These are phyloP conservation scores for Mico argentatus DNA, from an alignment of 2,797 vertebrate species.

Conservation along the genomic window DNA sequence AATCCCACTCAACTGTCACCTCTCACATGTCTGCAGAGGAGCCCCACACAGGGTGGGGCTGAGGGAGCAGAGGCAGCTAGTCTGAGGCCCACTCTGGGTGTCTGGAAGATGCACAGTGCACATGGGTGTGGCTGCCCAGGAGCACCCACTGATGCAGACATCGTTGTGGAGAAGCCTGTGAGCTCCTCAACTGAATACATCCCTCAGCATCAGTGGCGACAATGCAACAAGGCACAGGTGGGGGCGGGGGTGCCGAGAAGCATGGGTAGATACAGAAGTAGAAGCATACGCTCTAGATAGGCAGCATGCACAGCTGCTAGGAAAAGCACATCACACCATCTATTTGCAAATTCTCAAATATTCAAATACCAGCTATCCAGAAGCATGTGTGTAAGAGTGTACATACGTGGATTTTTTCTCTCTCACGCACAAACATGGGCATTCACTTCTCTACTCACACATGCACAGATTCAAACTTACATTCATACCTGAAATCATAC, in stretches of 20 bases:
- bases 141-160: not conserved
- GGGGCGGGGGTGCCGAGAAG: not conserved
- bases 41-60: not conserved
- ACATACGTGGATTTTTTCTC: not conserved
- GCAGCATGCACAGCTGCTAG: not conserved
- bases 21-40: not conserved
- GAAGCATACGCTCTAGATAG: not conserved
- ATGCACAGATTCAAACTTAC: not conserved
- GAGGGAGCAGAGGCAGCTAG: not conserved
- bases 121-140: not conserved
- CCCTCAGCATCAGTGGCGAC: not conserved
- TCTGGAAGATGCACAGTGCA: not conserved
- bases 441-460: not conserved
- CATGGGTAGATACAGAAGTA: not conserved
- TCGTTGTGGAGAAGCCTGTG: not conserved
- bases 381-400: not conserved
- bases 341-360: conserved; percentile 13
- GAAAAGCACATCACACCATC: not conserved
- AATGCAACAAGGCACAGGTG: not conserved
- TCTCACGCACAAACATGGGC: not conserved
- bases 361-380: not conserved
- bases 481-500: not conserved
- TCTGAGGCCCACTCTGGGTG: not conserved
- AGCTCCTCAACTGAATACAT: not conserved
- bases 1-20: not conserved